These are phyloP conservation scores for Acanthis flammea DNA, from an alignment of 2,797 vertebrate species.

Conservation along the genomic window DNA sequence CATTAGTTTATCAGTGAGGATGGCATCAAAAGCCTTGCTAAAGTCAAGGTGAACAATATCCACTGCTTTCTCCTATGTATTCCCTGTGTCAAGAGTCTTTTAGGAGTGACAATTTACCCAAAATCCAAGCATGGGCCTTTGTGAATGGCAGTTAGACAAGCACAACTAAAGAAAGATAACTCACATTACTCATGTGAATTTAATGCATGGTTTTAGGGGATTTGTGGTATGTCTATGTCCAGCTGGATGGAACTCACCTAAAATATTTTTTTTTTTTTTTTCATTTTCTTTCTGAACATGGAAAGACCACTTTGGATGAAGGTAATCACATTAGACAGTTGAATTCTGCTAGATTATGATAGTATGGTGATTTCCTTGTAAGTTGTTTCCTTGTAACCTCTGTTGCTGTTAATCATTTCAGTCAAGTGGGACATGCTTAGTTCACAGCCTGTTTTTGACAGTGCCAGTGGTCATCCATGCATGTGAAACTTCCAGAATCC, in stretches of 20 bases:
- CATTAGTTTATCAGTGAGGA: background rate
- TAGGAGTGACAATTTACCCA: background rate
- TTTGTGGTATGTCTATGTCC: background rate
- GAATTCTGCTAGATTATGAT: background rate
- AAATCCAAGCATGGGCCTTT: background rate
- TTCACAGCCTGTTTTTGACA: background rate
- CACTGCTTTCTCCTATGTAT: background rate
- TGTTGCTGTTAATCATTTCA: background rate
- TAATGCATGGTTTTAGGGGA: background rate
- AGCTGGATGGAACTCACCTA: background rate
- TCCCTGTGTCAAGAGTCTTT: background rate
- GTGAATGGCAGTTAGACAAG: background rate
- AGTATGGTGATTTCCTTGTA: background rate
- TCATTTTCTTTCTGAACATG: background rate
- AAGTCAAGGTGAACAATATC: background rate
- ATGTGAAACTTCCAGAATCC: conserved; percentile 3
- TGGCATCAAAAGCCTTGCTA: background rate
- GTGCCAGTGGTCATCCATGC: background rate
- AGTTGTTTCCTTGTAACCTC: background rate
- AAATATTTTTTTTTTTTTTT: background rate
- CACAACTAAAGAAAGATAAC: background rate
- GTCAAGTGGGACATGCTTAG: background rate
- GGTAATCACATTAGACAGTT: background rate
- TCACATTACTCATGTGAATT: background rate
- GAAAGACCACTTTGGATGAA: background rate